Evolutionary conservation across 2,797 vertebrate genomes (phyloP).

Genomic region (Eulemur coronatus): DNA sequence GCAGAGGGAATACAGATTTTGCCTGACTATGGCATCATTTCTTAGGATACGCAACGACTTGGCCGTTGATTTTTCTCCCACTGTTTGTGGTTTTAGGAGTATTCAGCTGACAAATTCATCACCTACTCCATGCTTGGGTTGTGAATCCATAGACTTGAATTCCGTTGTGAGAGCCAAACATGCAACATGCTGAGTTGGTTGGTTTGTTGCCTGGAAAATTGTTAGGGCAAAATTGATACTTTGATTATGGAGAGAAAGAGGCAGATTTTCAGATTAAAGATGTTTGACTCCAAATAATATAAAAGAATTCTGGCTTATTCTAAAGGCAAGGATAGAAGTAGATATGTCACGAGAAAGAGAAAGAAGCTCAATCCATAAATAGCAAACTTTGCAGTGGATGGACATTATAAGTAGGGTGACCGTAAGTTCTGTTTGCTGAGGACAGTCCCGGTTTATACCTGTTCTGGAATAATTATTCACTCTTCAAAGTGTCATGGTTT

Average conservation of each 20-base stretch:
- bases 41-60: neutral
- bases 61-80: neutral
- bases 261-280: slow-evolving; percentile 43
- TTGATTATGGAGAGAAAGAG: neutral
- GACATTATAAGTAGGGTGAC: neutral
- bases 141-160: slow-evolving; percentile 14
- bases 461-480: neutral
- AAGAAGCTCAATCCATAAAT: neutral
- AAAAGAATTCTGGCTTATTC: neutral
- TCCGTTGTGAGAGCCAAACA: neutral
- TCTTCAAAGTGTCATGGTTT: neutral
- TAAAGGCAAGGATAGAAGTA: neutral
- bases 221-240: slow-evolving; percentile 37
- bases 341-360: neutral
- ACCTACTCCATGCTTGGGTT: neutral
- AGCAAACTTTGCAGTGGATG: neutral
- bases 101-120: neutral
- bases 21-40: neutral
- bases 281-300: neutral
- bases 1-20: neutral
- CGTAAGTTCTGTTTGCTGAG: neutral
- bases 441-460: neutral
- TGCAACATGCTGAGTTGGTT: slow-evolving; percentile 10
- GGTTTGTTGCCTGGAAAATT: slow-evolving; percentile 55
- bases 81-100: neutral